phyloP scores from a whole-genome alignment of 2,797 vertebrate genomes.

The Tapirus indicus region DNA sequence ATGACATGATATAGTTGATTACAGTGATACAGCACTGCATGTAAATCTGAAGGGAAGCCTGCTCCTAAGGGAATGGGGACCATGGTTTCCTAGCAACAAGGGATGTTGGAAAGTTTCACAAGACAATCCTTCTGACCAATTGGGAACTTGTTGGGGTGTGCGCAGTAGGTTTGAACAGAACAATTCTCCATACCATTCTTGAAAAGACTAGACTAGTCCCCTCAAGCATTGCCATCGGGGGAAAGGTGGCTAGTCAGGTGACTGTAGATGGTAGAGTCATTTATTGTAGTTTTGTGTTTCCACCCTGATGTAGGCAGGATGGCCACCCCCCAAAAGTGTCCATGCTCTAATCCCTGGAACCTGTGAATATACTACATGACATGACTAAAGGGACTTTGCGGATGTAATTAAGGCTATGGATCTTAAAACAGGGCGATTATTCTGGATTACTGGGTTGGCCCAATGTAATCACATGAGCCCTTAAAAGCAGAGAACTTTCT shows the following conservation, averaged over 20 bases:
- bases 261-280: neutral
- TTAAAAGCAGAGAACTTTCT: conserved; percentile 4
- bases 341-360: neutral
- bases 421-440: neutral
- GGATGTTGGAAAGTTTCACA: conserved; percentile 49
- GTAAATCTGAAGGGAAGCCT: conserved; percentile 66
- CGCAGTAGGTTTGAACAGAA: conserved; percentile 52
- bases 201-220: neutral
- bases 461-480: neutral
- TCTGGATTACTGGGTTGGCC: neutral
- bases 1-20: conserved; percentile 56
- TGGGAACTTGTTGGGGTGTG: neutral
- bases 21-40: fast-evolving
- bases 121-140: conserved; percentile 62
- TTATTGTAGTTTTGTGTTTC: neutral
- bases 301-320: neutral
- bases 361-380: neutral
- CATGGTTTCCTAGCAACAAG: conserved; percentile 53
- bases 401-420: neutral
- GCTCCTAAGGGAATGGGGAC: conserved; percentile 59
- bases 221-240: neutral
- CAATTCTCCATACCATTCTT: neutral
- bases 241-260: neutral
- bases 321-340: neutral
- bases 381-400: neutral